These are phyloP conservation scores for Scomberomorus guttatus DNA, from an alignment of 2,797 vertebrate genomes.

Conservation along the genomic window DNA sequence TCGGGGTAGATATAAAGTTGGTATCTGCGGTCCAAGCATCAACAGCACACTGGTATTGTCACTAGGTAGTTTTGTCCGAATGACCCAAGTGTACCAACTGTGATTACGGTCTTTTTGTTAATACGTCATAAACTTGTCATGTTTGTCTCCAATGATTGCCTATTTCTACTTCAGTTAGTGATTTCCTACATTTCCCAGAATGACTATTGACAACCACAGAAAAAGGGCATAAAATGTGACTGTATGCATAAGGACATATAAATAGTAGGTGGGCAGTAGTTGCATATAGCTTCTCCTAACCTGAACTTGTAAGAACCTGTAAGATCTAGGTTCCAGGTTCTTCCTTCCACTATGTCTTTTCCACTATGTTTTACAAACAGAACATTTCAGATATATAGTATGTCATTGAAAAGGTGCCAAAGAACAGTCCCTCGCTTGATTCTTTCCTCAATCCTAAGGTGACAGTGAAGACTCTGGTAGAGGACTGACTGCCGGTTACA, in stretches of 20 bases:
- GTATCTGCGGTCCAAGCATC: background rate
- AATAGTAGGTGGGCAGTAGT: background rate
- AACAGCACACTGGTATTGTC: background rate
- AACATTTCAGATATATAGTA: too few species aligned
- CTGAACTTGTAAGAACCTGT: too few species aligned
- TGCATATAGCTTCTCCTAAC: background rate
- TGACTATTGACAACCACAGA: background rate
- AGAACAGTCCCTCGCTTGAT: too few species aligned
- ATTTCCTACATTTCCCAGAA: constrained; percentile 2
- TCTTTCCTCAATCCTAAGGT: too few species aligned
- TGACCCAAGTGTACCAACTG: background rate
- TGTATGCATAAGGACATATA: background rate
- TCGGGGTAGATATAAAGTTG: background rate
- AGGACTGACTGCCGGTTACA: too few species aligned
- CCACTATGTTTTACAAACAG: too few species aligned
- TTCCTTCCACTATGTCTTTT: too few species aligned
- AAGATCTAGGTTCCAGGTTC: too few species aligned
- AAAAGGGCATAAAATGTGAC: background rate
- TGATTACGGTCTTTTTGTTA: background rate
- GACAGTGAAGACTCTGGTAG: too few species aligned
- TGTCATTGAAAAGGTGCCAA: too few species aligned
- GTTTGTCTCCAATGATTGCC: constrained; percentile 1
- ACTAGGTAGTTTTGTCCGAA: background rate
- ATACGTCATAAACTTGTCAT: constrained; percentile 1
- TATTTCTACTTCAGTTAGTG: background rate